These are phyloP conservation scores for Onychomys arenicola DNA, from an alignment of 2,797 vertebrate genomes.

Conservation along the genomic window DNA sequence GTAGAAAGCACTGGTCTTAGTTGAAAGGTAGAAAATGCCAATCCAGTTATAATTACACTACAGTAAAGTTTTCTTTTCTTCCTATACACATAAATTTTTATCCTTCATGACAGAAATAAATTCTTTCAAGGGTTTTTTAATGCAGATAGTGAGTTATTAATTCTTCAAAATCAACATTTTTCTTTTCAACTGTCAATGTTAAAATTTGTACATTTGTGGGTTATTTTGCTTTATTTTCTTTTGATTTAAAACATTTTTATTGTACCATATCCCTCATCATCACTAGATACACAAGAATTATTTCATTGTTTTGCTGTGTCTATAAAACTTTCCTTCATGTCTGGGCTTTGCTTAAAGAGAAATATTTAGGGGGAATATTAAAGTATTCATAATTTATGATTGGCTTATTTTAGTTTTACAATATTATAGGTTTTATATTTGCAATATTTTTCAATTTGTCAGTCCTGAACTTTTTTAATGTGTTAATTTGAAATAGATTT, in stretches of 20 bases:
- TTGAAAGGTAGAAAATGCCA: not conserved
- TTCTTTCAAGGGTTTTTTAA: not conserved
- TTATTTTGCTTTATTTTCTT: not conserved
- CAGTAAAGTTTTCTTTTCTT: not conserved
- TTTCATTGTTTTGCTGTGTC: too few relatives aligned
- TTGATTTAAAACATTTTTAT: not conserved
- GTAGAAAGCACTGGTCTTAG: not conserved
- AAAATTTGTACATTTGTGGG: not conserved
- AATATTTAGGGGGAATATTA: too few relatives aligned
- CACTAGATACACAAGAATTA: not conserved
- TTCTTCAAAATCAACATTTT: not conserved
- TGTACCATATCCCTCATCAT: rapidly evolving
- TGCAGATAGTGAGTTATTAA: not conserved
- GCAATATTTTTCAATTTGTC: not conserved
- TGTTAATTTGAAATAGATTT: not conserved
- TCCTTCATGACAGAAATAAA: not conserved
- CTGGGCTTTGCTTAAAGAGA: not conserved
- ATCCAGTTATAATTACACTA: not conserved
- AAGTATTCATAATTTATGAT: not conserved
- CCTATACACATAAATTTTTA: too few relatives aligned
- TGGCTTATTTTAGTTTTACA: not conserved
- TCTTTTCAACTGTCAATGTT: not conserved
- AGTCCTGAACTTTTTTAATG: not conserved
- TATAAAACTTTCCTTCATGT: not conserved
- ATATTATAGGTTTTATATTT: not conserved